These are phyloP conservation scores for Spheniscus humboldti DNA, from an alignment of 2,797 vertebrate genomes.

Conservation along the genomic window DNA sequence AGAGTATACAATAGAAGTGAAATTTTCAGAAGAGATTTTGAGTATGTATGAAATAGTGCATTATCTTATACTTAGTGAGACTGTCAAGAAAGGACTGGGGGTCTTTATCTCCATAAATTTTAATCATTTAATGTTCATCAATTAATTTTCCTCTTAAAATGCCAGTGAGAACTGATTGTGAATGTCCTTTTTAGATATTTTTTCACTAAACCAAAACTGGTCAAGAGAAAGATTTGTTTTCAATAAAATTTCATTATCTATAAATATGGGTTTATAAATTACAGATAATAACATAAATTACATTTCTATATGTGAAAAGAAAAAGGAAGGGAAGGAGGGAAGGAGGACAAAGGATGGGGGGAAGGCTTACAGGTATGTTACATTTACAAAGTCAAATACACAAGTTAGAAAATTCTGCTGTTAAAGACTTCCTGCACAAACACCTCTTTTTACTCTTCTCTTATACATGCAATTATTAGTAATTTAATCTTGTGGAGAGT, in stretches of 20 bases:
- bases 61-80: background rate
- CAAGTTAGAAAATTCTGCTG: background rate
- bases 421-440: background rate
- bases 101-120: background rate
- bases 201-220: background rate
- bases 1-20: background rate
- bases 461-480: background rate
- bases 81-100: background rate
- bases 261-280: background rate
- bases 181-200: background rate
- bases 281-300: background rate
- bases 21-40: background rate
- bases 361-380: background rate
- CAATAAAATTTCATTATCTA: background rate
- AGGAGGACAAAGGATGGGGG: fast-evolving
- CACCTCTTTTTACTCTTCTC: background rate
- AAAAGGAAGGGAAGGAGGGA: background rate
- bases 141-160: background rate
- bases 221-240: background rate
- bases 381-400: background rate
- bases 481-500: background rate
- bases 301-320: background rate
- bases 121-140: background rate
- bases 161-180: background rate
- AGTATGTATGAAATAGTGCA: background rate